These are phyloP conservation scores for Conomelus anceps DNA, from an alignment of 2,888 invertebrate species.

Conservation along the genomic window DNA sequence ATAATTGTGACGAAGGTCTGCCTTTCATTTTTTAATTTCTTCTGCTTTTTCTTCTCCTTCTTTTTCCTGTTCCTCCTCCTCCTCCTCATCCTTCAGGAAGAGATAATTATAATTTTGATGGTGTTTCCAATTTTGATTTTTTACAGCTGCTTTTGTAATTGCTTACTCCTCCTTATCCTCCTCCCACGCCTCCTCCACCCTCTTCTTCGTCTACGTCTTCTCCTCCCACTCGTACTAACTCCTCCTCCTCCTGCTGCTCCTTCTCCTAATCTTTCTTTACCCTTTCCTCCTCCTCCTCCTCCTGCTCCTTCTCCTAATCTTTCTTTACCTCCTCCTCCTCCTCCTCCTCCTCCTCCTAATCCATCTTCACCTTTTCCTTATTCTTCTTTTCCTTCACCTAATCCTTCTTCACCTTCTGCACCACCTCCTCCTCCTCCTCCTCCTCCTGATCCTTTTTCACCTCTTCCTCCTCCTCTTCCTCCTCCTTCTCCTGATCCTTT, in stretches of 20 bases:
- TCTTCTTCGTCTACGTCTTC: background rate
- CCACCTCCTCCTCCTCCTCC: background rate
- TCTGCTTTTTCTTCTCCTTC: constrained; percentile 37
- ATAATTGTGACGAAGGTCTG: too few relatives aligned
- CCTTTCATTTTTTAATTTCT: constrained; percentile 45
- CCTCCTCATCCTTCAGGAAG: background rate
- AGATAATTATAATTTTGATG: too few relatives aligned
- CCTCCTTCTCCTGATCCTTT: too few relatives aligned
- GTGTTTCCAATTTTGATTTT: too few relatives aligned
- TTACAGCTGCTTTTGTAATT: too few relatives aligned
- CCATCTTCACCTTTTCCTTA: too few relatives aligned
- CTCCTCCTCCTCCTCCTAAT: too few relatives aligned
- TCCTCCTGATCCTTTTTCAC: background rate
- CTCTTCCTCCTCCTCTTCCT: too few relatives aligned
- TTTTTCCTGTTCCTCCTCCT: background rate
- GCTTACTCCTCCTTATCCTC: background rate
- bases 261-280: background rate
- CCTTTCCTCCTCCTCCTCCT: too few relatives aligned
- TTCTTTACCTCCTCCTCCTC: too few relatives aligned
- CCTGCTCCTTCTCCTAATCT: too few relatives aligned
- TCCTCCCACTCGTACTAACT: background rate
- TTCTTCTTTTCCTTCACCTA: background rate
- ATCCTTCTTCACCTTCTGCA: background rate
- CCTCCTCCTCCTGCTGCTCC: background rate
- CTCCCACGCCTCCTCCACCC: background rate